A percentile compares a stretch with the other conserved stretches of the same genome.
These are phyloP conservation scores for Odocoileus hemionus DNA, from an alignment of 2,113 vertebrate species.

Conservation along the genomic window DNA sequence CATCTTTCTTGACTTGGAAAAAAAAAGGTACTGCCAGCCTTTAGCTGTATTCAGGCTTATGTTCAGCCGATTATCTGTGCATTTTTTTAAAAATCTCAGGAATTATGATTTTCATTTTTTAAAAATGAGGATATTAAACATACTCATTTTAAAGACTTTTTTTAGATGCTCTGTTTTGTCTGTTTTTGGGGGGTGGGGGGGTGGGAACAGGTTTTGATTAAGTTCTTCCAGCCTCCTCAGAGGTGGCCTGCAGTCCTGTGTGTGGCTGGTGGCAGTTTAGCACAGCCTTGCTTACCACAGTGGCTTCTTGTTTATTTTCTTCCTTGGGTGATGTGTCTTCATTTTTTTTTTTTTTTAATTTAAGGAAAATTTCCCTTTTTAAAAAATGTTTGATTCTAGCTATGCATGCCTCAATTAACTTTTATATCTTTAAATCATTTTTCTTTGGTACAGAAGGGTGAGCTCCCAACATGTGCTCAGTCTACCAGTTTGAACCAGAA, in stretches of 20 bases:
- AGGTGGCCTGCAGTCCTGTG: too few relatives aligned
- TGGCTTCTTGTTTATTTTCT: not conserved
- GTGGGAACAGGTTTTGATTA: not conserved
- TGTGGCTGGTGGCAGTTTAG: not conserved
- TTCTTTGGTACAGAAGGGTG: not conserved
- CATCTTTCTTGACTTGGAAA: not conserved
- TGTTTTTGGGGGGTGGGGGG: rapidly evolving
- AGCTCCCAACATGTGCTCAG: not conserved
- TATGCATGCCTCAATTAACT: not conserved
- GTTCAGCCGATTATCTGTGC: not conserved
- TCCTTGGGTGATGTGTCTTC: not conserved
- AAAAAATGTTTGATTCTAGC: not conserved
- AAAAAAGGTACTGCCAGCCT: not conserved
- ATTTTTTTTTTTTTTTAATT: not conserved
- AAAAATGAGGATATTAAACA: not conserved
- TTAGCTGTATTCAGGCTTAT: not conserved
- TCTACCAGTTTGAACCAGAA: not conserved
- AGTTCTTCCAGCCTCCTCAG: not conserved
- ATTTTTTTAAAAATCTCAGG: not conserved
- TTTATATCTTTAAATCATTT: not conserved
- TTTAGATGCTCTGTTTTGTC: not conserved
- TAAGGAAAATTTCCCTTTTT: not conserved
- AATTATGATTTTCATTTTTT: slow-evolving; percentile 16
- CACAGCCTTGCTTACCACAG: not conserved
- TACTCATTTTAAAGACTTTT: not conserved